Evolutionary conservation across 1,140 invertebrate species (phyloP), one percentile per base, ranked within the genome.

Genomic region (Campoletis sonorensis): DNA sequence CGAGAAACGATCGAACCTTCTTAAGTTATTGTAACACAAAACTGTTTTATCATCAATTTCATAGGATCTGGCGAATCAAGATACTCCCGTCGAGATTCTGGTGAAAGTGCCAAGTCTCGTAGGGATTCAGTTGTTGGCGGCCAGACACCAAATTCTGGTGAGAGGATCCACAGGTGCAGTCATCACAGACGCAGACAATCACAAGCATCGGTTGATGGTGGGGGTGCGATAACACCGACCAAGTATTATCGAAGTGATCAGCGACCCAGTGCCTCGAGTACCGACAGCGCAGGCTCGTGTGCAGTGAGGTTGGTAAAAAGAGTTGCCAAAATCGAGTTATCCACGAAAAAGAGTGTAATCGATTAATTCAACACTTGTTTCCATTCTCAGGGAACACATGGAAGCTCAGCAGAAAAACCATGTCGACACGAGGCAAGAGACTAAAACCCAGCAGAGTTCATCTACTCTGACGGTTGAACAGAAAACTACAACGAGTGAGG

Each of bases 191-290:
- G 91, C 27, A 91, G 90, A 45, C 90, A 92, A 30, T 91, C 91
- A 15, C 90, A 94, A 87, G 95, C 95, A 89, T 93, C 95, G 83
- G 91, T 95, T 77, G 94, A 95, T 81, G 94, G 94, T 37, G 82
- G 90, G 15, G 79, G 88, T 18, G 88, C 85, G n/a, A 83, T 87
- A 13, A 86, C 87, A 30, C 85, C 87, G 0, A 83, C 89, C 4
- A 92, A 92, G 78, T 93, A 93, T 84, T 93, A 93, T 73, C 91
- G 94, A 79, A 94, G 93, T 86, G 94, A 95, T 87, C 95, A 95
- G 87, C 93, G 96, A 83, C 95, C 96, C n/a, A 96, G 95, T 30
- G 96, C 96, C 84, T 96, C 96, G 23, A 96, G 96, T 77, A 96
- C 95, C 13, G 96, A 96, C 91, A 95, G 94, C 30, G 86, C 89